phyloP scores from a whole-genome alignment of 1,140 invertebrate species.

The Paralvinella palmiformis region DNA sequence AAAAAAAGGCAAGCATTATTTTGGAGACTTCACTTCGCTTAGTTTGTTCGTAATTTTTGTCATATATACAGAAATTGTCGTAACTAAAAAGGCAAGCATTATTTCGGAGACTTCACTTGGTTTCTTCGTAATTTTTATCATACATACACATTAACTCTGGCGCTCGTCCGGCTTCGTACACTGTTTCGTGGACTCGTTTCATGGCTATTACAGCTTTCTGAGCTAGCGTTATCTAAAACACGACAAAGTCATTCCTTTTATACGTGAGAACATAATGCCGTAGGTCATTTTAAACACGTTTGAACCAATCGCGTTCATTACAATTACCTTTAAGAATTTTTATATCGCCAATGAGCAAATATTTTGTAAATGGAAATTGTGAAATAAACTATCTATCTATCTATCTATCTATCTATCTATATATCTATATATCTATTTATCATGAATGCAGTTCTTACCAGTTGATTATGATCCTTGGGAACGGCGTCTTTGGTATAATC shows the following conservation, averaged over 20 bases:
- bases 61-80: not conserved
- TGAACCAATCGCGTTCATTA: not conserved
- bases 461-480: conserved; percentile 4
- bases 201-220: not conserved
- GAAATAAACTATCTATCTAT: not conserved
- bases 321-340: not conserved
- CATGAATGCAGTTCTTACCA: not conserved
- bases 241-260: not conserved
- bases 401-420: conserved; percentile 4
- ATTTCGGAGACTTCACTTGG: not conserved
- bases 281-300: not conserved
- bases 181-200: not conserved
- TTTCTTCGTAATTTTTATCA: no score
- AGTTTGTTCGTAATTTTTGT: not conserved
- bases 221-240: not conserved
- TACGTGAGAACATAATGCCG: not conserved
- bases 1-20: not conserved
- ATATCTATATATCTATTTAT: not conserved
- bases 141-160: conserved; percentile 7
- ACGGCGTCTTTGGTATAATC: not conserved
- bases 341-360: not conserved
- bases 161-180: not conserved
- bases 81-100: not conserved
- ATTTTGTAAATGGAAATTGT: no score
- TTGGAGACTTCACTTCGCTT: not conserved